These are phyloP conservation scores for Regulus satrapa DNA, from an alignment of 2,113 vertebrate genomes.

Conservation along the genomic window DNA sequence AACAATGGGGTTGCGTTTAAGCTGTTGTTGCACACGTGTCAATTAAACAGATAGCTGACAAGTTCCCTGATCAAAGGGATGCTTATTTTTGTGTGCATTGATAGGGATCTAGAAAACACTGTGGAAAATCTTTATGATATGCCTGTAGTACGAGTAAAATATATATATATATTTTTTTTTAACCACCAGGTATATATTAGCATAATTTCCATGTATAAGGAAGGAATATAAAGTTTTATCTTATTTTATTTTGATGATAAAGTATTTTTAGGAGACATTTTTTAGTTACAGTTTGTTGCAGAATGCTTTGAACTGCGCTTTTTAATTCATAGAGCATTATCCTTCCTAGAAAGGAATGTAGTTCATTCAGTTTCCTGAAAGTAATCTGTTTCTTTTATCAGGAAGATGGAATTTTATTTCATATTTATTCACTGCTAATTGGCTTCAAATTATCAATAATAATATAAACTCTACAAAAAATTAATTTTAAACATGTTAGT, in stretches of 20 bases:
- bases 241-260: not conserved
- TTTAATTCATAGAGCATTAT: not conserved
- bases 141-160: not conserved
- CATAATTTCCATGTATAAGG: not conserved
- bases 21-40: not conserved
- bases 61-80: conserved; percentile 30
- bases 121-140: not conserved
- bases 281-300: not conserved
- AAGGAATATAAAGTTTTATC: not conserved
- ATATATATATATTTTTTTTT: not conserved
- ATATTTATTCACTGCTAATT: not conserved
- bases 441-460: not conserved
- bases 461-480: not conserved
- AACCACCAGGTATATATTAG: not conserved
- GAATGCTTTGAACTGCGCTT: not conserved
- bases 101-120: not conserved
- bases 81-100: not conserved
- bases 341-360: not conserved
- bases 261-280: not conserved
- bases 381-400: not conserved
- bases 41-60: not conserved
- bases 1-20: conserved; percentile 60
- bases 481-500: accelerated
- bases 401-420: not conserved
- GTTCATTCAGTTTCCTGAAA: no score